Evolutionary conservation across 2,888 invertebrate genomes (phyloP), one percentile per base, ranked within the genome.

Genomic region (Lasius platythorax): DNA sequence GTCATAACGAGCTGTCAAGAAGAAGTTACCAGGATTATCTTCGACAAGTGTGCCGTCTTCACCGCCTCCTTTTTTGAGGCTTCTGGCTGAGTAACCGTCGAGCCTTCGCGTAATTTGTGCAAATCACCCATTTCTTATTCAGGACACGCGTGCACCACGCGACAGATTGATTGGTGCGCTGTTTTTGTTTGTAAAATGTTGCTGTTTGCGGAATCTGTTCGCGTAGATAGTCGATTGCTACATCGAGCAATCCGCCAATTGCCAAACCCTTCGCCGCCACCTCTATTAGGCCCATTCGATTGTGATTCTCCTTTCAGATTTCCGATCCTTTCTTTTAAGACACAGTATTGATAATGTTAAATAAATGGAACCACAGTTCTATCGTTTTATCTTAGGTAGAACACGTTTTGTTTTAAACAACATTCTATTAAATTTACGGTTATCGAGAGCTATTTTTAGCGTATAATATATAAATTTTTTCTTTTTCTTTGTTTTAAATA

Each of bases 201-300:
- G 90, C 88, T 93, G 89, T 93, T 93, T 92, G 92, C 88, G 85
- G 88, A 93, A 93, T 91, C 90, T 87, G 91, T 92, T 92, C 91
- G 89, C 90, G 87, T 88, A 87, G 88, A 83, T 90, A 89, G 86
- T 85, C 89, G 88, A 90, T 91, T 91, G 90, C 89, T 89, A 88
- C 89, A 86, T 87, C 87, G 72, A 64, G 23, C 46, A 28, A 72
- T 72, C 15, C 43, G 6, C 43, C 79, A 23, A 72, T 61, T 58
- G 72, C 28, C n/a, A 30, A 33, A 70, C n/a, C 46, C 43, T 79
- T 43, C 28, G 9, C 56, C 23, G 0, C 15, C 53, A 15, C 11
- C 6, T 4, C 37, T 18, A 4, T 79, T 79, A 79, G 28, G 58
- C 30, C 2, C 30, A 50, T 61, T 72, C 18, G 33, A 61, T 61